Conservation (phyloP, 2,113 vertebrate species). For the Chrysemys picta region DNA sequence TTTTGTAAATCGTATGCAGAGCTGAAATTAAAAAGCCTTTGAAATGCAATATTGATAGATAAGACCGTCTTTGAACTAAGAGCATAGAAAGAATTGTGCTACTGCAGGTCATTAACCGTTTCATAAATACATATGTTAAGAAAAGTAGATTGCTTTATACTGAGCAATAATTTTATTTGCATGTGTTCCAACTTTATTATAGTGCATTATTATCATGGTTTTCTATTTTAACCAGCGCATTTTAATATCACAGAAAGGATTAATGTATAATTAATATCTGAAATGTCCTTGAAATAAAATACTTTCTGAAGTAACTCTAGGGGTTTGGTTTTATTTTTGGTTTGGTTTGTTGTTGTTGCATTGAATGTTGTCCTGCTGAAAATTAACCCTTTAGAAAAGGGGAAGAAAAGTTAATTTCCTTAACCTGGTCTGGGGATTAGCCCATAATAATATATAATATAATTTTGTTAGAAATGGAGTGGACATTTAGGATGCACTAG, state of each 20-base stretch:
- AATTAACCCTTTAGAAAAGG: not conserved
- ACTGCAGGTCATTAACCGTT: not conserved
- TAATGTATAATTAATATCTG: not conserved
- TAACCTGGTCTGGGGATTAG: not conserved
- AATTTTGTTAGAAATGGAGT: not conserved
- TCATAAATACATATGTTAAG: conserved; percentile 3
- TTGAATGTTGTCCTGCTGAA: not conserved
- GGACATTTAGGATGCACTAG: not conserved
- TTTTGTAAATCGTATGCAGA: conserved; percentile 66
- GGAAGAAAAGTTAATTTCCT: not conserved
- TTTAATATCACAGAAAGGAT: not conserved
- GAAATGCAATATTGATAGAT: conserved; percentile 76
- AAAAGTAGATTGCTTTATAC: conserved; percentile 4
- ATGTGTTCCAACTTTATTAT: not conserved
- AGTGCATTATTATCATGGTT: not conserved
- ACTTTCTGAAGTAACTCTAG: not conserved
- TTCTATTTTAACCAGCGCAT: not conserved
- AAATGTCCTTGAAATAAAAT: not conserved
- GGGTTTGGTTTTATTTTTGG: not conserved
- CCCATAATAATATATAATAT: not conserved
- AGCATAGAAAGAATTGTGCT: not conserved
- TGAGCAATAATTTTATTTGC: not conserved
- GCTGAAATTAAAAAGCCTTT: conserved; percentile 75
- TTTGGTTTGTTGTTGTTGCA: not conserved
- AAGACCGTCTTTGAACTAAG: conserved; percentile 46